Evolutionary conservation across 2,797 vertebrate genomes (phyloP).

Genomic region (Pseudochirops corinnae): DNA sequence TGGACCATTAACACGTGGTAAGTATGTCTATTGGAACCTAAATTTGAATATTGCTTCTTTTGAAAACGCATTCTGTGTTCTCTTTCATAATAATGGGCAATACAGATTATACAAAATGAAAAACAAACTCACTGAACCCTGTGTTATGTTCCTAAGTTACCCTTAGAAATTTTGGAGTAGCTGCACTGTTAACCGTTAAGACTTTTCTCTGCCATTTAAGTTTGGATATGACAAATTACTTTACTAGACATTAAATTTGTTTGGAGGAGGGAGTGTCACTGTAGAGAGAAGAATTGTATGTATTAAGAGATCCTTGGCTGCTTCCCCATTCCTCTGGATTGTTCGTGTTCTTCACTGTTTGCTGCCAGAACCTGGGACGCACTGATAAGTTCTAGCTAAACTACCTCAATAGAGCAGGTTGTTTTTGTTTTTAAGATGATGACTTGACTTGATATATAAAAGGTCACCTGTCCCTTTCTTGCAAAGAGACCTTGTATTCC

Average conservation of each 20-base stretch:
- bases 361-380: not conserved
- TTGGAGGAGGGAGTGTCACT: not conserved
- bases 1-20: not conserved
- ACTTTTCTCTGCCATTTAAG: not conserved
- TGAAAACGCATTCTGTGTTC: constrained; percentile 28
- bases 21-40: not conserved
- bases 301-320: not conserved
- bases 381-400: not conserved
- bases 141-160: constrained; percentile 21
- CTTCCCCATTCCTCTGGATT: not conserved
- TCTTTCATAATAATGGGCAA: not conserved
- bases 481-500: not conserved
- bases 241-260: not conserved
- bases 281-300: not conserved
- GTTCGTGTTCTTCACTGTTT: not conserved
- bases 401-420: not conserved
- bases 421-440: not conserved
- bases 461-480: not conserved
- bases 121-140: not conserved
- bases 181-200: constrained; percentile 29
- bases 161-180: not conserved
- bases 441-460: not conserved
- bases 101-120: not conserved
- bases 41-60: constrained; percentile 40
- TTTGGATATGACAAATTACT: not conserved